phyloP scores from a whole-genome alignment of 2,113 vertebrate genomes.

The Corydoras sp. region DNA sequence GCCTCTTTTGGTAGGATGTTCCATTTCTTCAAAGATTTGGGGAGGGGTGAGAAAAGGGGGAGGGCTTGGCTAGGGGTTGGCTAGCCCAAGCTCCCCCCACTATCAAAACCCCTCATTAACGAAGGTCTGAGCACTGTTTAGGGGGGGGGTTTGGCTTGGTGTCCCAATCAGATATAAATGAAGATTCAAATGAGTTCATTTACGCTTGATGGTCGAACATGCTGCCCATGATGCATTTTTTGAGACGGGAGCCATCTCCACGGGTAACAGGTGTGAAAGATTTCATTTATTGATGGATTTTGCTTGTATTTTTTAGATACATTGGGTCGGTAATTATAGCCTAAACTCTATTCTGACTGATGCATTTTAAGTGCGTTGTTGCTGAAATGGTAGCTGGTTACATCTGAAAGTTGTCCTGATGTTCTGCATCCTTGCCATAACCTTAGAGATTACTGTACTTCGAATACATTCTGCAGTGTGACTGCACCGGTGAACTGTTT shows the following conservation, averaged over 20 bases:
- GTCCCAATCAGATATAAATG: conserved; percentile 44
- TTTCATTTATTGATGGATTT: conserved; percentile 15
- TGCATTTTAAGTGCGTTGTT: neutral
- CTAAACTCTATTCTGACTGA: neutral
- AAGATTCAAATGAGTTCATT: conserved; percentile 70
- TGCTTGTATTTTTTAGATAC: conserved; percentile 4
- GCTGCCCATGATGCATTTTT: conserved; percentile 64
- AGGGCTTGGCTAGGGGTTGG: conserved; percentile 59
- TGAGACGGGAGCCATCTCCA: conserved; percentile 59
- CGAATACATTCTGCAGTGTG: conserved; percentile 32
- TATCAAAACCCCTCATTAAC: no score
- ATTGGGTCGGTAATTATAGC: neutral
- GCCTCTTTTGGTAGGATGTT: conserved; percentile 46
- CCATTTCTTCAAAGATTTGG: conserved; percentile 48
- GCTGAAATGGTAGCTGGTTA: conserved; percentile 37
- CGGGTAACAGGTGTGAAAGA: conserved; percentile 70
- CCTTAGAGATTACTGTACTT: conserved; percentile 28
- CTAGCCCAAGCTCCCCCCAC: conserved; percentile 55
- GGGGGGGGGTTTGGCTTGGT: conserved; percentile 31
- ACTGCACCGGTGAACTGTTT: conserved; percentile 52
- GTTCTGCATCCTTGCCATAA: conserved; percentile 23
- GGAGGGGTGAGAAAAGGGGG: conserved; percentile 45
- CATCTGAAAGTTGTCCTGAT: conserved; percentile 30
- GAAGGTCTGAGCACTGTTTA: no score
- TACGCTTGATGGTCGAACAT: conserved; percentile 64